Base-by-base conservation (phyloP, 2,113 vertebrate species). In the Varanus salvator region DNA sequence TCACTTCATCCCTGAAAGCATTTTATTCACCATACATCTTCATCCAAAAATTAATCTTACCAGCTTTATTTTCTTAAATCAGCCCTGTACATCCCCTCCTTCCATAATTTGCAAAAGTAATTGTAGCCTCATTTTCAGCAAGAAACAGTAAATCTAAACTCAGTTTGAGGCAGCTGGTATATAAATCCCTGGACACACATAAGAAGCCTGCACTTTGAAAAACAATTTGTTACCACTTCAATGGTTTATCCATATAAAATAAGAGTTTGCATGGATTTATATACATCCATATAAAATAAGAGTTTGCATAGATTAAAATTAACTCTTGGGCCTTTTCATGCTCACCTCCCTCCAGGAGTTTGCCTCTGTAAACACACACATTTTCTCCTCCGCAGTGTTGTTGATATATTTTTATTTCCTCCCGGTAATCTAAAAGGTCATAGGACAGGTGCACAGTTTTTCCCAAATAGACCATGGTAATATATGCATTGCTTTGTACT, bases 301-400 rank as follows among this genome's bases (percentile, higher is more conserved):
- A 75, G 0, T 1, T 50, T 90, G 52, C 84, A 84, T 90, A 86
- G 91, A 92, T 84, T 85, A 38, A 27, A 19, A 88, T 0, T 9
- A 90, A 88, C 75, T 86, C 89, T 29, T 34, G 83, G 81, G 9
- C 11, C 88, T 91, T n/a, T 89, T 50, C 31, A 64, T 60, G 60
- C 97, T 96, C 93, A 99, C 99, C 99, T 98, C 98, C 98, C 95
- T 98, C 98, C 21, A 93, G 77, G 1, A 99, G 97, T 82, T 94
- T 96, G 78, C 98, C 99, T 95, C 97, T 98, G 93, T 96, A 99
- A 75, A 99, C 97, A 95, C 99, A 99, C 9, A 99, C 97, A 90
- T 99, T 99, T 95, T 99, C 98, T 81, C 98, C 98, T 84, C 99
- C 99, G 75, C 99, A 99, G 90, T 99, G 98, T 44, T 99, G 99